Evolutionary conservation across 2,113 vertebrate species (phyloP), one percentile per base, ranked within the genome.

Genomic region (Mellivora capensis): DNA sequence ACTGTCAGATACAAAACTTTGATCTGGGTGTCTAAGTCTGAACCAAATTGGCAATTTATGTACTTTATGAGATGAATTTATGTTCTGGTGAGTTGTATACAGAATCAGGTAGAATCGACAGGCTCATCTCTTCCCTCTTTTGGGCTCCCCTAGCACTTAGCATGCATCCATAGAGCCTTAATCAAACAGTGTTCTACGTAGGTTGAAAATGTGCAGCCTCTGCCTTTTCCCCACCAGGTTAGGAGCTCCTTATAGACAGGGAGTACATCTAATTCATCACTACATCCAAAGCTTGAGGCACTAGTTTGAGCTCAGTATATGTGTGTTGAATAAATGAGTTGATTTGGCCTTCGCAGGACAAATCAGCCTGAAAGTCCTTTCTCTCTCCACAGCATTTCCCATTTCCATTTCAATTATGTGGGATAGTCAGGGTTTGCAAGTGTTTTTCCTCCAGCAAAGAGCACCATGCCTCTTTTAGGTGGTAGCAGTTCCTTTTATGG

Each of bases 391-490:
- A 37, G 37, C 47, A 42, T 84, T 88, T 91, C 44, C 7, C 64
- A 23, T 80, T 91, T 84, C 62, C 52, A 20, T 27, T 76, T 93
- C 25, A 86, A 8, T 71, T 93, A n/a, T 34, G 10, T 15, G 76
- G 34, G 64, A 77, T 91, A 95, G 49, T 91, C 62, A n/a, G 47
- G 8, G 57, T 77, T 49, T 82, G 39, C 61, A 72, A 42, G 31
- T 21, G 84, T 91, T 39, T 91, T 94, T 97, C 76, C 29, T 96
- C 84, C 62, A n/a, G 34, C 59, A 37, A 72, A 10, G n/a, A 77
- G 25, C 0, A 39, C 6, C 0, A 9, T 57, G 4, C 47, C 39
- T 89, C 62, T 86, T 79, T 94, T 21, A 92, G 64, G 71, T 94
- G 52, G 44, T 37, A 37, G 20, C 37, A 57, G 77, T 82, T 84